Evolutionary conservation across 2,888 invertebrate species (phyloP).

Genomic region (Lagria hirta): DNA sequence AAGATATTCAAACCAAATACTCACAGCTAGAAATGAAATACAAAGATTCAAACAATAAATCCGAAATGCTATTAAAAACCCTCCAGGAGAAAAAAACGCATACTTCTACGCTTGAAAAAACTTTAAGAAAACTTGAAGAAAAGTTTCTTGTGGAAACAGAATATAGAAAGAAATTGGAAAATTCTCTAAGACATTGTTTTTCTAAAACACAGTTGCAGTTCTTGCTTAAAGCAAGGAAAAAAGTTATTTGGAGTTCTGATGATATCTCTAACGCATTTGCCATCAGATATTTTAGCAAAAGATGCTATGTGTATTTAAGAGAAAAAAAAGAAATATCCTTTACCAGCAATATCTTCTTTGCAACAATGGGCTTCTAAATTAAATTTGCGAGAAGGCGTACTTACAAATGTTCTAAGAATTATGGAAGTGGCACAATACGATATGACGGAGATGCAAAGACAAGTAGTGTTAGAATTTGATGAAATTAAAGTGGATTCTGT

Average conservation of each 20-base stretch:
- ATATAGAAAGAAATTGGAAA: conserved; percentile 2
- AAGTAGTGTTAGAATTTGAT: too few relatives aligned
- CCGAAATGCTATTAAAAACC: background rate
- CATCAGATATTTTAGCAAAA: conserved; percentile 28
- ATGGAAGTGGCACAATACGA: too few relatives aligned
- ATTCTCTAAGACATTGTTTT: background rate
- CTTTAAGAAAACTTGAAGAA: background rate
- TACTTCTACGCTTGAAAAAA: background rate
- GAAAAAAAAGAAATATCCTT: conserved; percentile 27
- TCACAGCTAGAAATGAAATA: background rate
- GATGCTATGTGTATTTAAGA: conserved; percentile 25
- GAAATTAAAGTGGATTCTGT: too few relatives aligned
- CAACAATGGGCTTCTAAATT: conserved; percentile 31
- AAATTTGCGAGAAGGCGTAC: conserved; percentile 5
- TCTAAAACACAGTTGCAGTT: too few relatives aligned
- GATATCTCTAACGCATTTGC: conserved; percentile 27
- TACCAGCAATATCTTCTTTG: conserved; percentile 32
- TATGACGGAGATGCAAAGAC: too few relatives aligned
- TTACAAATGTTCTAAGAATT: too few relatives aligned
- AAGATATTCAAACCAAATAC: conserved; percentile 1
- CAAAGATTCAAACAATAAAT: background rate
- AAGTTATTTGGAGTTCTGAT: conserved; percentile 3
- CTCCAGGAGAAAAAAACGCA: background rate
- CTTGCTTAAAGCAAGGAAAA: too few relatives aligned
- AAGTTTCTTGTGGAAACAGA: background rate